phyloP scores from a whole-genome alignment of 2,797 vertebrate species.

The Pangasius mekongensis region DNA sequence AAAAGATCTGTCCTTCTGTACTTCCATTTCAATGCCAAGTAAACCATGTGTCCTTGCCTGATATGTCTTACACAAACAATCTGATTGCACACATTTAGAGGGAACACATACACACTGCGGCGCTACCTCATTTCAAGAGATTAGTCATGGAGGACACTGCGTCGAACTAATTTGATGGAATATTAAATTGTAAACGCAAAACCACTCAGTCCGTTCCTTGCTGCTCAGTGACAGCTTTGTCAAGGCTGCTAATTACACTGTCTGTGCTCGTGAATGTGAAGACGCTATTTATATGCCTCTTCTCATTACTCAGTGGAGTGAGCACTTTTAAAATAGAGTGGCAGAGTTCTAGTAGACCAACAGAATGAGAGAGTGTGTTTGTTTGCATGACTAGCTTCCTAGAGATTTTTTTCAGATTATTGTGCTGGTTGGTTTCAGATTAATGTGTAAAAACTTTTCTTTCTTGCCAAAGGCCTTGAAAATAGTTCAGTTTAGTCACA shows the following conservation, averaged over 20 bases:
- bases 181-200: slow-evolving; percentile 60
- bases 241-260: slow-evolving; percentile 69
- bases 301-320: slow-evolving; percentile 40
- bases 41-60: not conserved
- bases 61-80: slow-evolving; percentile 35
- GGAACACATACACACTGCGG: slow-evolving; percentile 34
- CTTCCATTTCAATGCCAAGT: not conserved
- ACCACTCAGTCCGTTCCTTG: slow-evolving; percentile 49
- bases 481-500: not conserved
- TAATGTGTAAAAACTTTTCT: not conserved
- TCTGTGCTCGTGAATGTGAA: slow-evolving; percentile 63
- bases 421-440: too few relatives aligned
- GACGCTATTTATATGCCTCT: slow-evolving; percentile 45
- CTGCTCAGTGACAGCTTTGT: slow-evolving; percentile 55
- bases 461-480: not conserved
- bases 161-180: slow-evolving; percentile 65
- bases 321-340: slow-evolving; percentile 31
- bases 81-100: slow-evolving; percentile 52
- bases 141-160: slow-evolving; percentile 65
- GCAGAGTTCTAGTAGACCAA: not conserved
- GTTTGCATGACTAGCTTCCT: not conserved
- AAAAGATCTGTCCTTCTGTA: not conserved
- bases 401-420: too few relatives aligned
- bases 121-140: slow-evolving; percentile 47
- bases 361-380: not conserved